A percentile compares a stretch with the other conserved stretches of the same genome.
Conservation (phyloP, 2,113 vertebrate genomes). For the Cisticola juncidis region DNA sequence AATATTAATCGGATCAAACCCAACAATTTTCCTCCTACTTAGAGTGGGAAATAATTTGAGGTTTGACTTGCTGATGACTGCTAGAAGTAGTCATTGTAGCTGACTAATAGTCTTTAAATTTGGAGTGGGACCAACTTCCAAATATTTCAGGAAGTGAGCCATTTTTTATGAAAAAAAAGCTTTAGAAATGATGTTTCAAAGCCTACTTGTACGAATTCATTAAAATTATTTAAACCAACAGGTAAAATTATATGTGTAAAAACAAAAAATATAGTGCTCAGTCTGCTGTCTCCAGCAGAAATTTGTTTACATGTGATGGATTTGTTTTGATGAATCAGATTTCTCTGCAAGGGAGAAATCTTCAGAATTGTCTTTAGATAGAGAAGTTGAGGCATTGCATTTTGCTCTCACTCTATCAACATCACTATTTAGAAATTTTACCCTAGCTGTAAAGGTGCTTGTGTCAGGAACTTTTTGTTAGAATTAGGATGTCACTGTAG, state of each 20-base stretch:
- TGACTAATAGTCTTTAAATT: background rate
- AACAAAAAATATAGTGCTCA: background rate
- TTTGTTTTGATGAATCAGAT: background rate
- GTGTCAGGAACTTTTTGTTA: background rate
- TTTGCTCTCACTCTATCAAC: background rate
- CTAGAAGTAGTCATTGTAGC: background rate
- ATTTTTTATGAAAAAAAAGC: background rate
- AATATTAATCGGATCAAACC: background rate
- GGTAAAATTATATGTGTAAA: background rate
- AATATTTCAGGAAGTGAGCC: background rate
- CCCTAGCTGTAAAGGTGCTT: background rate
- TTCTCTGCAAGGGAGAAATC: background rate
- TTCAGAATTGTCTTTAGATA: background rate
- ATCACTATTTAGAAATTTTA: background rate
- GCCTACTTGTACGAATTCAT: background rate
- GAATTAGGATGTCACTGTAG: background rate
- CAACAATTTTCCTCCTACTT: background rate
- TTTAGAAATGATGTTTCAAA: background rate
- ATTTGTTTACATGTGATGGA: background rate
- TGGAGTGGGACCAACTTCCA: background rate
- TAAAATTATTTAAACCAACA: background rate
- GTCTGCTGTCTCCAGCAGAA: background rate
- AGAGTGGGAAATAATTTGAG: background rate
- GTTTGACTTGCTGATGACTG: background rate
- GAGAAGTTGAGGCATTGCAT: background rate